Base-by-base conservation (phyloP, 2,113 vertebrate genomes). In the Progne subis region DNA sequence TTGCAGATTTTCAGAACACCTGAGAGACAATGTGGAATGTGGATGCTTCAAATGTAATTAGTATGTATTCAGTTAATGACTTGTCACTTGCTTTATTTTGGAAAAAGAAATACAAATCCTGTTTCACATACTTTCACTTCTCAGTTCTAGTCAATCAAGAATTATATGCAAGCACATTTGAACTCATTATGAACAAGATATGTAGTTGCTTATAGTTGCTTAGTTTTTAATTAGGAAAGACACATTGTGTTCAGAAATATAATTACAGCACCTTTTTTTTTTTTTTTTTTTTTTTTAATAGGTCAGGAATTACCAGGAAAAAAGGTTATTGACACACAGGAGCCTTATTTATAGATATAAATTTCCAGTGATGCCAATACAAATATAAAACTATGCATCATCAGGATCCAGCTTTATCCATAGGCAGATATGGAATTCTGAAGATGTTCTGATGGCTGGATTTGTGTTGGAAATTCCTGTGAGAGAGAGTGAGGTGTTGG, bases 211-310 rank as follows among this genome's bases (percentile, higher is more conserved):
- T 87, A 53, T 72, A 86, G 64, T 86, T 88, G 82, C 78, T 87
- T 87, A 53, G 21, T 84, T 94, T 95, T 96, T 96, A 96, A 94
- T 94, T 94, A 89, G 76, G 47, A 71, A 97, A 91, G 25, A 67
- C 91, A 85, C 2, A 3, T 85, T 64, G 44, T 70, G 57, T 72
- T 74, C 29, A 44, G 60, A 41, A 74, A 32, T 80, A 60, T 86
- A 96, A 95, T 95, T 95, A 92, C 9, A 81, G 21, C 37, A 37
- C 37, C 8, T 37, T 37, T 2, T 64, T 55, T 46, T 9, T 19
- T 18, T 64, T 41, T 68, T 25, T 43, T 78, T n/a, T 60, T 26
- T 41, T 26, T 26, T 71, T 53, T 12, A 2, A 23, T 43, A 84
- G 70, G 56, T 9, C n/a, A 65, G 56, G 63, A 69, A 28, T 78